A percentile compares a stretch with the other conserved stretches of the same genome.
Conservation (phyloP, 2,888 invertebrate genomes). For the Agrilus mali region DNA sequence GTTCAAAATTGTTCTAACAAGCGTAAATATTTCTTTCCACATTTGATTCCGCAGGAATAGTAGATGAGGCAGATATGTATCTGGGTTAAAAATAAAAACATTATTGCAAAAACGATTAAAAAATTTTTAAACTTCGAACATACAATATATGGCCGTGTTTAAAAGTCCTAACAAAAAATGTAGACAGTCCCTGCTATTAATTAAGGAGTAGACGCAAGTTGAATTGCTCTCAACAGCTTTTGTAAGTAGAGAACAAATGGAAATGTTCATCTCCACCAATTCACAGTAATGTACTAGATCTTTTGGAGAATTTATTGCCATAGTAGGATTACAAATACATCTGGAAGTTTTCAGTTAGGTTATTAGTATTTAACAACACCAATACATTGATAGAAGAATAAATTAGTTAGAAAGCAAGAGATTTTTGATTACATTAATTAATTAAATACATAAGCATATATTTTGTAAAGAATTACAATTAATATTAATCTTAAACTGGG, state of each 20-base stretch:
- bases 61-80: constrained; percentile 28
- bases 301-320: constrained; percentile 26
- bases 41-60: constrained; percentile 36
- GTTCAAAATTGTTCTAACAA: constrained; percentile 31
- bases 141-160: constrained; percentile 34
- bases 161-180: constrained; percentile 32
- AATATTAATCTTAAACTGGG: too few species aligned
- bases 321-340: constrained; percentile 30
- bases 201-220: constrained; percentile 30
- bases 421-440: too few species aligned
- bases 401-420: too few species aligned
- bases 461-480: too few species aligned
- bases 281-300: constrained; percentile 34
- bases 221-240: constrained; percentile 30
- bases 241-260: constrained; percentile 34
- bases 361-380: too few species aligned
- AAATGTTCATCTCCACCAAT: constrained; percentile 38
- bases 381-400: too few species aligned
- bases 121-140: constrained; percentile 19
- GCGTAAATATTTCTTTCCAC: constrained; percentile 36
- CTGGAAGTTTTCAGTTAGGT: constrained; percentile 19
- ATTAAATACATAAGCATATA: too few species aligned
- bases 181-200: constrained; percentile 37
- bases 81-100: constrained; percentile 18
- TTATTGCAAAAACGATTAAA: neutral